Evolutionary conservation across 2,797 vertebrate species (phyloP).

Genomic region (Anomalospiza imberbis): DNA sequence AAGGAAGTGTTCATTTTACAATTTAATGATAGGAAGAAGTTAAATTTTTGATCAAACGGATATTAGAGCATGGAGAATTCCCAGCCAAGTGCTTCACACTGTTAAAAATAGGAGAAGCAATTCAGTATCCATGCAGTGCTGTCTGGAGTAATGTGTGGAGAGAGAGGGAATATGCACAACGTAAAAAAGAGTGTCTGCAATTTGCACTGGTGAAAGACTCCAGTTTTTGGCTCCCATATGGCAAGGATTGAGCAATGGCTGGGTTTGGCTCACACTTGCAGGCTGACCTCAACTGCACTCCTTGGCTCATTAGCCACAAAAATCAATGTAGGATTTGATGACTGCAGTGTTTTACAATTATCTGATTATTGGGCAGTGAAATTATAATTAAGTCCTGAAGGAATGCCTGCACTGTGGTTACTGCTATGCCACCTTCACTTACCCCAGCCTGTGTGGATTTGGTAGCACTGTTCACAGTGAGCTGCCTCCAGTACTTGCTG

Average conservation of each 20-base stretch:
- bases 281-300: not conserved
- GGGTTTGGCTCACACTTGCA: not conserved
- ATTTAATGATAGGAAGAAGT: conserved; percentile 54
- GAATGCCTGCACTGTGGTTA: not conserved
- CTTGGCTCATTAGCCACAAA: not conserved
- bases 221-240: not conserved
- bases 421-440: not conserved
- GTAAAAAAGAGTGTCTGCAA: not conserved
- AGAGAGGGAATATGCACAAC: not conserved
- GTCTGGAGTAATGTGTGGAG: not conserved
- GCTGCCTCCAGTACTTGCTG: not conserved
- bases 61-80: conserved; percentile 40
- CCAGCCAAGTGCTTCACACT: not conserved
- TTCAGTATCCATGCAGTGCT: not conserved
- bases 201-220: not conserved
- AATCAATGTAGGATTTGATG: not conserved
- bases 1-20: conserved; percentile 43
- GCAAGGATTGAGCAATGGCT: not conserved
- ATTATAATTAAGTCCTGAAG: not conserved
- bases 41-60: conserved; percentile 63
- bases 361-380: not conserved
- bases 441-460: not conserved
- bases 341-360: not conserved
- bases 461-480: not conserved
- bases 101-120: conserved; percentile 25